Evolutionary conservation across 2,113 vertebrate genomes (phyloP), one percentile per base, ranked within the genome.

Genomic region (Leptobrachium leishanense): DNA sequence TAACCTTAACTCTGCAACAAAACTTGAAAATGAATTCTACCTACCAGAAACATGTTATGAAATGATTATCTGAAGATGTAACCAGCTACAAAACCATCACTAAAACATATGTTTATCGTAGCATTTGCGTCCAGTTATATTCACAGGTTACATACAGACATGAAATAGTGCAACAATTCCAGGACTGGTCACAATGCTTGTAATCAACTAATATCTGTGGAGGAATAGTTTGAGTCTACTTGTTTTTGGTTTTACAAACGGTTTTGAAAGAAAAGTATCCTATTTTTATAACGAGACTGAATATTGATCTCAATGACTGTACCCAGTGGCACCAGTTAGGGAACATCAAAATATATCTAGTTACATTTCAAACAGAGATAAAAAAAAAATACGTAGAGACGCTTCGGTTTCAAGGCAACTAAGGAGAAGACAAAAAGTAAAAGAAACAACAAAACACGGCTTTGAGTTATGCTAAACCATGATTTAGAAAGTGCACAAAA

Each of bases 401-500:
- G 6, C 6, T 8, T 59, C 55, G 3, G 6, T 59, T 59, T 59
- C 2, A 55, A 44, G 46, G 76, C 76, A 70, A 43, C 1, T 39
- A 41, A 11, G 53, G n/a, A 68, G 41, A 11, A 50, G 54, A 68
- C 57, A 53, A 53, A 31, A 31, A 31, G 20, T 31, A 31, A 31
- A 31, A 31, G 20, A 31, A 31, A 31, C 20, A 31, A 31, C 20
- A 31, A 64, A 76, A 6, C 31, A 57, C 53, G 64, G 40, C 75
- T 68, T 68, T 50, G 67, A 57, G 50, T 65, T 77, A 46, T 77
- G 76, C 41, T 70, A 71, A 71, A 70, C 76, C 57, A 40, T 70
- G n/a, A 77, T 70, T 77, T 70, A 63, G 73, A 85, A 84, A 86
- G 87, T 81, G 59, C 70, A 31, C 69, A 63, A 85, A 68, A 68